Percentiles rank a stretch among this genome's conserved stretches.
Evolutionary conservation across 2,888 invertebrate species (phyloP).

Genomic region (Drosophila siamana): DNA sequence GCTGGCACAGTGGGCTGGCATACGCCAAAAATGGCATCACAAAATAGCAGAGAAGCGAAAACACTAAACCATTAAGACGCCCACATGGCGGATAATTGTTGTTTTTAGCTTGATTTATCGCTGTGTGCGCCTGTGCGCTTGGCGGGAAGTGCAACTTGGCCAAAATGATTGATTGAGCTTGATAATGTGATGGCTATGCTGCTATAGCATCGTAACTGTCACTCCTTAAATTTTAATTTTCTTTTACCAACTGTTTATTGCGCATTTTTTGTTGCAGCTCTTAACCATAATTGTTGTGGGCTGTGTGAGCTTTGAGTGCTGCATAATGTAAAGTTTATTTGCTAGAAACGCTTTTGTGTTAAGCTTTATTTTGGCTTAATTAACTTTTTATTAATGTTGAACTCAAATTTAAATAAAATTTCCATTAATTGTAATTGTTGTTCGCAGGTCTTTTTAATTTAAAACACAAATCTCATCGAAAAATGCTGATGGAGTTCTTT

Average conservation of each 20-base stretch:
- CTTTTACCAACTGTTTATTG: not conserved
- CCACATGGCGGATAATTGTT: constrained; percentile 4
- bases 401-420: too few species aligned
- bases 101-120: not conserved
- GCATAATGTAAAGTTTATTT: not conserved
- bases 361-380: too few species aligned
- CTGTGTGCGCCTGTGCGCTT: constrained; percentile 1
- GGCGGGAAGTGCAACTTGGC: constrained; percentile 8
- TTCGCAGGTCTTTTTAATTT: too few species aligned
- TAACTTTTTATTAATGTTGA: too few species aligned
- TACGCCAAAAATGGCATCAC: not conserved
- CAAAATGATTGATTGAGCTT: constrained; percentile 2
- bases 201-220: not conserved
- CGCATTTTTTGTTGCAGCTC: not conserved
- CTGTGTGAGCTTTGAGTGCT: not conserved
- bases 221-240: constrained; percentile 1
- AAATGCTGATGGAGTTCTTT: too few species aligned
- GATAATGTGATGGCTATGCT: constrained; percentile 1
- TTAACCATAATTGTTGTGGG: too few species aligned
- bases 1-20: constrained; percentile 10
- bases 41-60: not conserved
- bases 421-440: too few species aligned
- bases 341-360: too few species aligned
- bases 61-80: constrained; percentile 3
- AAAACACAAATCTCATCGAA: too few species aligned